Base-by-base conservation (phyloP, 35 echinoderm and acorn worm species). In the Patiria miniata region DNA sequence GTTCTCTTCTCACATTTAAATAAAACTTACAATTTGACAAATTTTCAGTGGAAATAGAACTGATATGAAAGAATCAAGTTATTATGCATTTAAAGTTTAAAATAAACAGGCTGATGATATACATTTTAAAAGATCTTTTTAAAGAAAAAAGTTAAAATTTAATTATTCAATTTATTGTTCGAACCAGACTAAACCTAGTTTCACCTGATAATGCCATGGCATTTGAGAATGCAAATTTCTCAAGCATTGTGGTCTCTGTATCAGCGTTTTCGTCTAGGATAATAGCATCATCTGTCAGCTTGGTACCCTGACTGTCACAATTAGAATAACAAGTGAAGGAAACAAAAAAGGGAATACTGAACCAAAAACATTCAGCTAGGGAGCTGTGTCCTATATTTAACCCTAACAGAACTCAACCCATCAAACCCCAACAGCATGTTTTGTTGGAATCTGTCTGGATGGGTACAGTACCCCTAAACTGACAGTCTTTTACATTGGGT, bases 141-240 rank as follows among this genome's bases (percentile, higher is more conserved):
- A 15, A 14, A 12, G 8, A 78, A 78, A 78, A 14, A 58, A 14
- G 12, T 58, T 58, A 58, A 58, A 15, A 14, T 78, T 36, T 22
- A 23, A 28, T 7, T 4, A 17, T 69, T 18, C 33, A 36, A 28
- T 69, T 36, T 69, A 4, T 69, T 28, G 18, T 69, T 36, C 4
- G 5, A 4, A 7, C n/a, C 61, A 36, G 18, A 69, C 3, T 4
- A 28, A n/a, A 7, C 4, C 22, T 47, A 47, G 8, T 52, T 60
- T 32, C 42, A 97, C 95, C 95, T 88, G 95, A 97, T 21, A 93
- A 60, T 18, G 83, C 77, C 79, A 97, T 93, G 1, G 95, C 91
- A 88, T 97, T 97, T 40, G 95, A 93, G 52, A 97, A 88, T 0
- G 95, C 88, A 91, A 97, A 97, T 82, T 97, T 97, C 50, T 97